Conservation (phyloP, 2,888 invertebrate genomes). For the Clivina fossor region DNA sequence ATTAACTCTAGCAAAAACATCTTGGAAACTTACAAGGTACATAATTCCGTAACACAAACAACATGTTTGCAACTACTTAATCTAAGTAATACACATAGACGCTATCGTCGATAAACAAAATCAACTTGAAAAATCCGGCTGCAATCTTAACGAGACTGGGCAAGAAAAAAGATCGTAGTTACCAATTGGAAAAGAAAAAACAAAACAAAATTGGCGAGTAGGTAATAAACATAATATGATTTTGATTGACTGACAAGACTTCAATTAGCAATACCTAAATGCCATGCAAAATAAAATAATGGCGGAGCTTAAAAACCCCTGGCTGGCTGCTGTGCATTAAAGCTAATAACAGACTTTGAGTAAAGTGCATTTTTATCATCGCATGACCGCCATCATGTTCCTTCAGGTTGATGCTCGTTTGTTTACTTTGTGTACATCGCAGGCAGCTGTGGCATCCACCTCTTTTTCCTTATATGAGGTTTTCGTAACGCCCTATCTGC, state of each 20-base stretch:
- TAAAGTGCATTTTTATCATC: constrained; percentile 15
- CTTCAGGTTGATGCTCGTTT: background rate
- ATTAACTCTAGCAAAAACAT: constrained; percentile 16
- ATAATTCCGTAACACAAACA: constrained; percentile 13
- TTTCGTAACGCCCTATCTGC: constrained; percentile 21
- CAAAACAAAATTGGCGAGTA: constrained; percentile 17
- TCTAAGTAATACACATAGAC: no score
- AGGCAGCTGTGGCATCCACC: constrained; percentile 2
- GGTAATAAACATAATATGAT: constrained; percentile 23
- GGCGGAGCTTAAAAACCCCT: no score
- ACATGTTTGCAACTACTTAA: no score
- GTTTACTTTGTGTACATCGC: background rate
- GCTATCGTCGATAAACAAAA: no score
- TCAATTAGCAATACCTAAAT: constrained; percentile 27
- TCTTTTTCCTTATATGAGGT: no score
- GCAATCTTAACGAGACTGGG: no score
- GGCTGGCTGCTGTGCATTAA: constrained; percentile 18
- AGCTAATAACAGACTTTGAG: constrained; percentile 16
- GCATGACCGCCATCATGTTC: no score
- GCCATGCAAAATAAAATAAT: constrained; percentile 20
- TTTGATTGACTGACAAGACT: constrained; percentile 27
- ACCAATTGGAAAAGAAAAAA: constrained; percentile 11
- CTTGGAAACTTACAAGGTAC: constrained; percentile 17
- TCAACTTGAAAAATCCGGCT: no score
- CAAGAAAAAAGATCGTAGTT: no score